Conservation (phyloP, 2,113 vertebrate species). For the Cryptoleucopteryx plumbea region DNA sequence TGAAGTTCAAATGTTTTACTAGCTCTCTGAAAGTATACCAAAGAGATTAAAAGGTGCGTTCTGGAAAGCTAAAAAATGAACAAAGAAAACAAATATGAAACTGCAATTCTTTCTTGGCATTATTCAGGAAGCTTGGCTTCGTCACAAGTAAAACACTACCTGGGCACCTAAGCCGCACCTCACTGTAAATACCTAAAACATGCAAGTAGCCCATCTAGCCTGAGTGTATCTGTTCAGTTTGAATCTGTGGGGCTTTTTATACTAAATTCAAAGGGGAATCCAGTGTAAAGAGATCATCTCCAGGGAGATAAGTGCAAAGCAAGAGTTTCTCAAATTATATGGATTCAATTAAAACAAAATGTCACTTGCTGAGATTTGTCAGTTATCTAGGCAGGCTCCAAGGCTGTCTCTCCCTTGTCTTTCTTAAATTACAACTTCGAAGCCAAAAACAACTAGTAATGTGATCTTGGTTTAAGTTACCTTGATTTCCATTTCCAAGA, state of each 20-base stretch:
- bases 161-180: neutral
- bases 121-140: neutral
- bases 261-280: neutral
- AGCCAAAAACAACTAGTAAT: neutral
- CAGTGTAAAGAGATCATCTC: neutral
- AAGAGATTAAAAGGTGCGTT: neutral
- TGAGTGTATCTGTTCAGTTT: neutral
- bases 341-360: slow-evolving; percentile 5
- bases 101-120: neutral
- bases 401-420: neutral
- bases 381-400: neutral
- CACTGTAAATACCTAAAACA: neutral
- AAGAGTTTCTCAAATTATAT: neutral
- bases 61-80: neutral
- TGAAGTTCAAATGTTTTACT: neutral
- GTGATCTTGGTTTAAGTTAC: neutral
- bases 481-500: neutral
- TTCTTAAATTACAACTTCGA: neutral
- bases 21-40: neutral
- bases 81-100: neutral
- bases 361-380: neutral
- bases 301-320: neutral
- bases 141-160: neutral
- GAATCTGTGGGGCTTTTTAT: neutral
- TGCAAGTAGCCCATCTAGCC: neutral